phyloP scores from a whole-genome alignment of 1,140 invertebrate species.

The Penaeus indicus region DNA sequence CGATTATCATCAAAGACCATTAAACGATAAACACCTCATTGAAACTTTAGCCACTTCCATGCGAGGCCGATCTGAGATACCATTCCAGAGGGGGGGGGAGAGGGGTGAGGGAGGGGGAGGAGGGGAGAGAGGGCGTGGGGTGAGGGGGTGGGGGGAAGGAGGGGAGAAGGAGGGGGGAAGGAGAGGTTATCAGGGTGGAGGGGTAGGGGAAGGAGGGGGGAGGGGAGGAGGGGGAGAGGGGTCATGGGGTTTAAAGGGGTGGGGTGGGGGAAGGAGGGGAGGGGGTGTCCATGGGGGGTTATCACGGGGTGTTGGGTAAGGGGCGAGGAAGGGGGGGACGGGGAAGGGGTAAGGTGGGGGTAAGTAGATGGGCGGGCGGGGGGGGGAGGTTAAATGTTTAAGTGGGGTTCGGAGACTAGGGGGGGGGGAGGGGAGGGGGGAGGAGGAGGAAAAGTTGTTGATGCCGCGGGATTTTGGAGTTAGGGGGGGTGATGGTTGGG shows the following conservation, averaged over 20 bases:
- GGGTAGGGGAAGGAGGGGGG: neutral
- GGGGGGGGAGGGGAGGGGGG: too few species aligned
- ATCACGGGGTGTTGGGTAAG: too few species aligned
- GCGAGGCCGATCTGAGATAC: neutral
- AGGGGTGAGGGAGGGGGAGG: neutral
- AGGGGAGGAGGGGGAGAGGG: too few species aligned
- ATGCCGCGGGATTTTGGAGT: too few species aligned
- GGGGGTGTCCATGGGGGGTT: too few species aligned
- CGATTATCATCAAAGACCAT: conserved; percentile 38
- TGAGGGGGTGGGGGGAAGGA: too few species aligned
- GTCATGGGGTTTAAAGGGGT: too few species aligned
- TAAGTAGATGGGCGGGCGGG: neutral
- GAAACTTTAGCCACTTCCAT: conserved; percentile 41
- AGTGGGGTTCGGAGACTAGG: neutral
- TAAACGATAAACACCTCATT: conserved; percentile 52
- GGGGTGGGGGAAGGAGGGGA: too few species aligned
- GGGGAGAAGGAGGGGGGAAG: neutral
- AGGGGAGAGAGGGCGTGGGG: neutral
- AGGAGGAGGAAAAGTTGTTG: too few species aligned
- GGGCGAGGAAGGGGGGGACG: too few species aligned
- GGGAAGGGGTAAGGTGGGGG: too few species aligned
- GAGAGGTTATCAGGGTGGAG: neutral
- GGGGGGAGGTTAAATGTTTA: conserved; percentile 12
- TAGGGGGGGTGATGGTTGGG: too few species aligned
- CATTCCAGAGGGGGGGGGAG: conserved; percentile 11